Evolutionary conservation across 2,113 vertebrate genomes (phyloP).

Genomic region (Potamarius usumacintae): DNA sequence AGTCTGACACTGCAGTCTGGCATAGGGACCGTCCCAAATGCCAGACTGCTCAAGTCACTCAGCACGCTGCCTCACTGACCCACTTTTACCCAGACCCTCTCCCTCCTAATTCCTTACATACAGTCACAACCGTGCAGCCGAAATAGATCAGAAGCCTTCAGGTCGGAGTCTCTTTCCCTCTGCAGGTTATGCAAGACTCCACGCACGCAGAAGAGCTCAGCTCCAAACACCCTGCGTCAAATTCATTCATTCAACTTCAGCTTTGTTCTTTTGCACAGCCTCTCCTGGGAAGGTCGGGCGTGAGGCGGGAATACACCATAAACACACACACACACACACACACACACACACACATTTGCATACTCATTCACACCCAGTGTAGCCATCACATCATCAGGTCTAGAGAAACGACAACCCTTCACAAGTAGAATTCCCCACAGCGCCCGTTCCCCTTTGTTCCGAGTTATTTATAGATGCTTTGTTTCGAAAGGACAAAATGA

Average conservation of each 20-base stretch:
- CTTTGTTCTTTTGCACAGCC: not conserved
- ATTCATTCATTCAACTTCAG: not conserved
- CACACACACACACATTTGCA: not conserved
- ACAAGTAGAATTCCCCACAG: too few relatives aligned
- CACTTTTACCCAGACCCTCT: conserved; percentile 67
- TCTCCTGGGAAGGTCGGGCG: not conserved
- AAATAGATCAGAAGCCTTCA: conserved; percentile 65
- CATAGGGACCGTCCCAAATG: conserved; percentile 62
- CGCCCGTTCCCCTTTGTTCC: not conserved
- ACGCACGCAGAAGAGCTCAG: not conserved
- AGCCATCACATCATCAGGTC: not conserved
- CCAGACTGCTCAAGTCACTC: conserved; percentile 56
- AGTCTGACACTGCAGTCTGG: conserved; percentile 42
- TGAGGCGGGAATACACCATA: not conserved
- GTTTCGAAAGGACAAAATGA: not conserved
- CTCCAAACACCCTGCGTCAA: not conserved
- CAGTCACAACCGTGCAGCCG: conserved; percentile 67
- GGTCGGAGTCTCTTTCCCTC: conserved; percentile 53
- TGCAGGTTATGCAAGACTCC: not conserved
- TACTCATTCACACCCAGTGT: not conserved
- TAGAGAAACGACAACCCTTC: not conserved
- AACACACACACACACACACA: not conserved
- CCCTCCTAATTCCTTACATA: conserved; percentile 58
- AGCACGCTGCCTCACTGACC: conserved; percentile 60
- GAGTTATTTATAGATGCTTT: not conserved